These are phyloP conservation scores for Lymantria monacha DNA, from an alignment of 2,888 invertebrate genomes.

Conservation along the genomic window DNA sequence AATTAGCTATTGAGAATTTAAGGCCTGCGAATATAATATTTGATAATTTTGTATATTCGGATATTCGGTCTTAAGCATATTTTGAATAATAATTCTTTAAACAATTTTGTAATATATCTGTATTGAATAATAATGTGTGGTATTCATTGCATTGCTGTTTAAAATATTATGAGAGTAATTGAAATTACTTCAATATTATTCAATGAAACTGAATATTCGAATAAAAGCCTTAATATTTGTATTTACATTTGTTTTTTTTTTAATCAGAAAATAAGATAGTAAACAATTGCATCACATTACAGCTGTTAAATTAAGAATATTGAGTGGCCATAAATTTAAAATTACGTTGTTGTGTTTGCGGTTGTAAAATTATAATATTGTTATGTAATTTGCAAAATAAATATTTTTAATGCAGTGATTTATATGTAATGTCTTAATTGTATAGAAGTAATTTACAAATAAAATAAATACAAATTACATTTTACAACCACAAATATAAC, in stretches of 20 bases:
- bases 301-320: slow-evolving; percentile 71
- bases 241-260: slow-evolving; percentile 41
- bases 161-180: not conserved
- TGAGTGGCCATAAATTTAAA: slow-evolving; percentile 74
- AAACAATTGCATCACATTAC: slow-evolving; percentile 61
- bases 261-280: slow-evolving; percentile 43
- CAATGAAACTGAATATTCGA: not conserved
- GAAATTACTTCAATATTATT: not conserved
- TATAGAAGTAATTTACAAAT: not conserved
- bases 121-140: not conserved
- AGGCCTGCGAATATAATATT: not conserved
- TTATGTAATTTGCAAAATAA: not conserved
- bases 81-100: not conserved
- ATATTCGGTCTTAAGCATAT: not conserved
- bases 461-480: slow-evolving; percentile 1
- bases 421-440: not conserved
- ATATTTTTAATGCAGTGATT: not conserved
- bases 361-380: slow-evolving; percentile 23
- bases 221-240: slow-evolving; percentile 26
- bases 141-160: not conserved
- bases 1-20: slow-evolving; percentile 34
- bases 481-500: slow-evolving; percentile 48
- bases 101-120: not conserved
- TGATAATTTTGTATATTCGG: not conserved
- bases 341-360: slow-evolving; percentile 50